phyloP scores from a whole-genome alignment of 2,797 vertebrate genomes.

The Chaetodon trifasciatus region DNA sequence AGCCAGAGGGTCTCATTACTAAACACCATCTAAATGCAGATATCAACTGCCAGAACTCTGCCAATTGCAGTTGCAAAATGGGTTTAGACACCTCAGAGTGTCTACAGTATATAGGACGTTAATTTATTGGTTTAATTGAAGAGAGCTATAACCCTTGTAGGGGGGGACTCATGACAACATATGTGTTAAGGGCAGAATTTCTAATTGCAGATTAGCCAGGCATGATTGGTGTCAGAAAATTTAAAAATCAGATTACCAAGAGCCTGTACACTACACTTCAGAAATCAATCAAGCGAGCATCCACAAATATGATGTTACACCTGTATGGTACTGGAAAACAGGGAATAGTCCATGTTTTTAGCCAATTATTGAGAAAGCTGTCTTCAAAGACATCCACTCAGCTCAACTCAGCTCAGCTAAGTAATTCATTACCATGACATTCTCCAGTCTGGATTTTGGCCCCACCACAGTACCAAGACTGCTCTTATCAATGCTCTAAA shows the following conservation, averaged over 20 bases:
- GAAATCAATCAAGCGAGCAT: conserved; percentile 5
- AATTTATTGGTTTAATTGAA: conserved; percentile 16
- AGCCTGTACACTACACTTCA: not conserved
- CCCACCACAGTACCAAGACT: too few relatives aligned
- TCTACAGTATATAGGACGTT: not conserved
- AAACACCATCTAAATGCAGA: conserved; percentile 41
- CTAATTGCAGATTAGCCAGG: not conserved
- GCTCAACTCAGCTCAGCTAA: too few relatives aligned
- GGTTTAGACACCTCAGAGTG: conserved; percentile 35
- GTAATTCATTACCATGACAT: too few relatives aligned
- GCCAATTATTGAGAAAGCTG: too few relatives aligned
- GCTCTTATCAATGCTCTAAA: too few relatives aligned
- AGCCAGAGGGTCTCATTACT: conserved; percentile 44
- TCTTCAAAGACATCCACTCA: too few relatives aligned
- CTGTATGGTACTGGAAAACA: not conserved
- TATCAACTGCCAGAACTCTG: conserved; percentile 23
- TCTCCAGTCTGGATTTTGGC: too few relatives aligned
- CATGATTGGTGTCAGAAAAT: not conserved
- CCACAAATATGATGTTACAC: not conserved
- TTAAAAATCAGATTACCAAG: not conserved
- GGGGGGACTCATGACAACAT: not conserved
- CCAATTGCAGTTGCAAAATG: conserved; percentile 34
- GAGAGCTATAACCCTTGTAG: not conserved
- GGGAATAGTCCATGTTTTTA: not conserved
- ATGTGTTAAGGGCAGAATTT: not conserved